phyloP scores from a whole-genome alignment of 2,113 vertebrate species.

The Silurus asotus region DNA sequence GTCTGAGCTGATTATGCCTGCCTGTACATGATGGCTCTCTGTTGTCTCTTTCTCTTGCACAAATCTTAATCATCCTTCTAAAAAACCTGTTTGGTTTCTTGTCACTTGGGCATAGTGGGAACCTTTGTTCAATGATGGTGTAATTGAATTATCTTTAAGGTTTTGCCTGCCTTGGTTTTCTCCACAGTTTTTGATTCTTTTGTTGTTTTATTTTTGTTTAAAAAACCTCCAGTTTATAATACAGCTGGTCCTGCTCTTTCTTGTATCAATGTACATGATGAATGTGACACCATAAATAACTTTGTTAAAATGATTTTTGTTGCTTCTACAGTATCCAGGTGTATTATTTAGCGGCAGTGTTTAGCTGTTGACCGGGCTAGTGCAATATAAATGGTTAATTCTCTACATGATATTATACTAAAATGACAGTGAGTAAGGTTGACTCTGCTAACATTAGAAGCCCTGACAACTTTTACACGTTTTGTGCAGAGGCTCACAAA shows the following conservation, averaged over 20 bases:
- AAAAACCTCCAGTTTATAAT: neutral
- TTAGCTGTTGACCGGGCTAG: neutral
- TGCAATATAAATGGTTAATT: neutral
- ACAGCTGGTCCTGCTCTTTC: neutral
- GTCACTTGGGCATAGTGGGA: constrained; percentile 9
- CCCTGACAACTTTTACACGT: neutral
- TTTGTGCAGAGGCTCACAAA: neutral
- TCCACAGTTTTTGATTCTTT: neutral
- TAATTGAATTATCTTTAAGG: constrained; percentile 26
- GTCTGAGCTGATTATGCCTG: constrained; percentile 45
- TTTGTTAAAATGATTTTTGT: neutral
- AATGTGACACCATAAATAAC: neutral
- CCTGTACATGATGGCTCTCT: constrained; percentile 30
- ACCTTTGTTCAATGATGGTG: neutral
- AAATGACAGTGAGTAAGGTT: accelerated
- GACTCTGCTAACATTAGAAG: neutral
- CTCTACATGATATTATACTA: neutral
- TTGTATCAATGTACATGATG: neutral
- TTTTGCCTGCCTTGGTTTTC: neutral
- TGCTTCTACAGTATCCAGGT: neutral
- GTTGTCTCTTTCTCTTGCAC: constrained; percentile 3
- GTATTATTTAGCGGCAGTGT: neutral
- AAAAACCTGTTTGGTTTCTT: constrained; percentile 52
- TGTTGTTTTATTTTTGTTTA: neutral
- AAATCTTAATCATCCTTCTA: constrained; percentile 37